These are phyloP conservation scores for Montipora capitata DNA, from an alignment of 92 coral and sea anemone species.

Conservation along the genomic window DNA sequence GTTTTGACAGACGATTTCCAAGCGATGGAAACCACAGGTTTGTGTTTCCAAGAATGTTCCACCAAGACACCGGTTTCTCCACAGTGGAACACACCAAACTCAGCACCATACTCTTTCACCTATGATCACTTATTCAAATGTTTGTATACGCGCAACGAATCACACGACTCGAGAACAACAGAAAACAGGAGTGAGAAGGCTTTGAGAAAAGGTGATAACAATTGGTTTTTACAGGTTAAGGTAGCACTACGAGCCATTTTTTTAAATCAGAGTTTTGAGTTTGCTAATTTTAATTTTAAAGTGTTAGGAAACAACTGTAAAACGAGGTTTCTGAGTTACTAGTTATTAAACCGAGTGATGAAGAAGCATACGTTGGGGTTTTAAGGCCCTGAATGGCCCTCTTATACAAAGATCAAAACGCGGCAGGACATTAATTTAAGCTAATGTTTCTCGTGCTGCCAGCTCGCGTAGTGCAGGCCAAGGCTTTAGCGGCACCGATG, in stretches of 20 bases:
- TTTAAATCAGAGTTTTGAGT: background rate
- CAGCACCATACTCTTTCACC: conserved; percentile 50
- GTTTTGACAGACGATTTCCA: background rate
- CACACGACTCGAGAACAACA: background rate
- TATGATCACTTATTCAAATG: conserved; percentile 66
- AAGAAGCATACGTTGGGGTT: too few relatives aligned
- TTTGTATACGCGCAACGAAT: conserved; percentile 62
- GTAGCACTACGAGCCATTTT: background rate
- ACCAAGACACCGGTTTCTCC: background rate
- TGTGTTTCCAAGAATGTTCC: background rate
- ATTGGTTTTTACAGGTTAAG: background rate
- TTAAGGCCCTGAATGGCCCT: too few relatives aligned
- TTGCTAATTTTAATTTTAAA: too few relatives aligned
- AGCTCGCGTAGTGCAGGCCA: too few relatives aligned
- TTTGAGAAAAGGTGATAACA: conserved; percentile 1
- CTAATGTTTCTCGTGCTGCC: too few relatives aligned
- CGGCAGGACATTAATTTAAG: too few relatives aligned
- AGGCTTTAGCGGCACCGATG: too few relatives aligned
- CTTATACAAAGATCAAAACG: too few relatives aligned
- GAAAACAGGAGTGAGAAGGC: background rate
- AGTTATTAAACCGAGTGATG: too few relatives aligned
- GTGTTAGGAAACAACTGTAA: too few relatives aligned
- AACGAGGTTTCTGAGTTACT: too few relatives aligned
- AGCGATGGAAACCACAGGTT: conserved; percentile 1
- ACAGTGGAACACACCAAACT: background rate